Conservation (phyloP, 1,140 invertebrate species). For the Batillaria attramentaria region DNA sequence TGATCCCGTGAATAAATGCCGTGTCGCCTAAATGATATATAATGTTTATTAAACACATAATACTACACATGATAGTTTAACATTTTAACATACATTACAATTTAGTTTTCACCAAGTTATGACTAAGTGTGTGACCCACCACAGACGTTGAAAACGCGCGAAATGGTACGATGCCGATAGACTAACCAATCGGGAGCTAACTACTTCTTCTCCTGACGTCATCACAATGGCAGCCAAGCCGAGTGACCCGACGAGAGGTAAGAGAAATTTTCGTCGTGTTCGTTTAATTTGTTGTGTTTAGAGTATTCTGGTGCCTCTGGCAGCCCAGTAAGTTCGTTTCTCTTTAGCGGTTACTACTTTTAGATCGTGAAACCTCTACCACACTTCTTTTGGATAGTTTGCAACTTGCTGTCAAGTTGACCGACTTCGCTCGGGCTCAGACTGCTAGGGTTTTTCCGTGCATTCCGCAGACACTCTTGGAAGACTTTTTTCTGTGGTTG, state of each 20-base stretch:
- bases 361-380: no score
- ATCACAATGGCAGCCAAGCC: constrained; percentile 30
- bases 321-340: no score
- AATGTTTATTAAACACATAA: no score
- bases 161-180: constrained; percentile 20
- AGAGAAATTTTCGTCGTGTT: constrained; percentile 5
- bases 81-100: not conserved
- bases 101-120: not conserved
- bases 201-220: constrained; percentile 21
- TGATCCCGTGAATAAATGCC: no score
- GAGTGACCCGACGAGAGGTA: constrained; percentile 18
- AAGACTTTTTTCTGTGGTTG: not conserved
- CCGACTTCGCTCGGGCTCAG: constrained; percentile 19
- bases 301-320: no score
- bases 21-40: no score
- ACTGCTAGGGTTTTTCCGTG: constrained; percentile 27
- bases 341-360: no score
- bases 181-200: constrained; percentile 18
- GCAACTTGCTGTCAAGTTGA: constrained; percentile 25
- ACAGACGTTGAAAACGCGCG: constrained; percentile 25
- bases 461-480: constrained; percentile 6
- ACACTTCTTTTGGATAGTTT: constrained; percentile 16
- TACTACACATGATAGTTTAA: no score
- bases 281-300: no score
- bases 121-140: not conserved